Evolutionary conservation across 2,888 invertebrate species (phyloP), one percentile per base, ranked within the genome.

Genomic region (Drosophila nr. fundita): DNA sequence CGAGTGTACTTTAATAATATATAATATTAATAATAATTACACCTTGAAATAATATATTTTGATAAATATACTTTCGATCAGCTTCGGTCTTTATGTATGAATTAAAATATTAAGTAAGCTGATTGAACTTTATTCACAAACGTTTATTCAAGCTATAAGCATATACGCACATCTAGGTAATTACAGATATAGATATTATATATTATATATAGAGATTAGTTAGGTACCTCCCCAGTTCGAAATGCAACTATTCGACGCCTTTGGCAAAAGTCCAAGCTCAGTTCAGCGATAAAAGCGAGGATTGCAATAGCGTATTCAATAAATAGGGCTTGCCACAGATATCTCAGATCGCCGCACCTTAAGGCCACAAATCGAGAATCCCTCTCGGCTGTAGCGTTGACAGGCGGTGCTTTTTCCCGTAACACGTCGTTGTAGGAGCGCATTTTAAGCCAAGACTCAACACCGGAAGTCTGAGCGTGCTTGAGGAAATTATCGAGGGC

Each of bases 401-500:
- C 2, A 0, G 5, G 0, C 2, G 38, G 38, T 8, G 7, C 4
- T 10, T 42, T 52, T 2, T 5, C 27, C 0, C 24, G 13, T 0
- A 69, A 15, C 36, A 71, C 21, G 1, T 68, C 48, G 0, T 7
- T 7, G n/a, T 34, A 11, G 15, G 68, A 8, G 1, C 30, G 13
- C 0, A 0, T 1, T 2, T 30, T 5, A 53, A 76, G 58, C 4
- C 24, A 7, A 0, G 0, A 0, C 0, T 32, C 2, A 0, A 83
- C 0, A 0, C 83, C 83, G 0, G 48, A 15, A 8, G 29, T 32
- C 18, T 53, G 60, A 0, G 21, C 18, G 10, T 48, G 10, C 0
- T 30, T 2, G 10, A 82, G 57, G 29, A 60, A 81, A 0, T 55
- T n/a, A 4, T 61, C 40, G 0, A 87, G 1, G 0, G 89, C 42